phyloP scores from a whole-genome alignment of 2,888 invertebrate species.

The Hypolimnas misippus region DNA sequence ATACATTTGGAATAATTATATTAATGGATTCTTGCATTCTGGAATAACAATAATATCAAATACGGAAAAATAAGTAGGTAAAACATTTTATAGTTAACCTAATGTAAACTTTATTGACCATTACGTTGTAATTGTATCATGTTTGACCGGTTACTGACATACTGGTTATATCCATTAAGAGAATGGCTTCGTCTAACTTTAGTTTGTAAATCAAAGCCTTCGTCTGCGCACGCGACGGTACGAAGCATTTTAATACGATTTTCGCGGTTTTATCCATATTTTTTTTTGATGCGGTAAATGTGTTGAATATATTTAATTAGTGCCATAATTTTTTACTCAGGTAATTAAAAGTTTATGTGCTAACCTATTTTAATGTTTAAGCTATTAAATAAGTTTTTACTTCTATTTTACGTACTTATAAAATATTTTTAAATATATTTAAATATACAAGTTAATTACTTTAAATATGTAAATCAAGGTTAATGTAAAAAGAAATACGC shows the following conservation, averaged over 20 bases:
- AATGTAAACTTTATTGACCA: constrained; percentile 10
- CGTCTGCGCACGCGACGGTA: constrained; percentile 46
- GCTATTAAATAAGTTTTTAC: background rate
- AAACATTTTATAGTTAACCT: background rate
- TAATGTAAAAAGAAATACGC: no score
- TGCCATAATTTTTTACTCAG: constrained; percentile 23
- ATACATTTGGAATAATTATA: no score
- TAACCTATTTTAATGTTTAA: background rate
- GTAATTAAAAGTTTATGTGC: constrained; percentile 14
- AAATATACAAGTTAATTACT: no score
- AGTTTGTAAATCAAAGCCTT: constrained; percentile 49
- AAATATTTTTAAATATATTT: no score
- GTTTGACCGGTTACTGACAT: constrained; percentile 49
- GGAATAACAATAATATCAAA: background rate
- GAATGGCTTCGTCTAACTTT: constrained; percentile 46
- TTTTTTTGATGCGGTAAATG: constrained; percentile 22
- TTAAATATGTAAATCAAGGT: no score
- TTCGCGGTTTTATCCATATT: constrained; percentile 15
- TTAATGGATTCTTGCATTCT: no score
- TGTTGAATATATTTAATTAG: constrained; percentile 20
- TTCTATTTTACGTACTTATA: background rate
- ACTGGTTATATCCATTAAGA: constrained; percentile 42
- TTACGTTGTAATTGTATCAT: constrained; percentile 29
- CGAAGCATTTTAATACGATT: background rate
- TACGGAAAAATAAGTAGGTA: background rate